Evolutionary conservation across 2,797 vertebrate species (phyloP), one percentile per base, ranked within the genome.

Genomic region (Octomys mimax): DNA sequence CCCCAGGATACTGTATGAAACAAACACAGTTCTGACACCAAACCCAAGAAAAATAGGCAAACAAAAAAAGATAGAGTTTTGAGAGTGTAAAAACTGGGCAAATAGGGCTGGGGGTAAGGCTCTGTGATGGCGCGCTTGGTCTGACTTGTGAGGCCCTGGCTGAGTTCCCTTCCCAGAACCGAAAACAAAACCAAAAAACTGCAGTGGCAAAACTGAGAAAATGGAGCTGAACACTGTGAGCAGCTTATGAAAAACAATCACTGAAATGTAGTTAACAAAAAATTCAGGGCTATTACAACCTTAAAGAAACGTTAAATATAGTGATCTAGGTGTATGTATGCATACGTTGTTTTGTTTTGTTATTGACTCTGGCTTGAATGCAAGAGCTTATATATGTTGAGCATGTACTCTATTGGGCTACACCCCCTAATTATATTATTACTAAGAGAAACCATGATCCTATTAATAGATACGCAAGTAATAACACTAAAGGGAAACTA

Each of bases 241-340:
- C n/a, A 71, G 68, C 87, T 59, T 71, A 66, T 28, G 90, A 90
- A 87, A 92, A 70, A 61, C 1, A 87, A 68, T 57, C 36, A 78
- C 10, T 28, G 83, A 87, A 92, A 82, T 75, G 39, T 33, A 87
- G 46, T 80, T 81, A 86, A 62, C 22, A 21, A 82, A 52, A 79
- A 64, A 78, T 90, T 73, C 36, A 86, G 28, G 22, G n/a, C 18
- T 68, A 70, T 89, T 77, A 33, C 5, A 70, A 24, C 31, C 18
- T 66, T 92, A 94, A 49, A 91, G n/a, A 92, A 57, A 75, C 36
- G 52, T 28, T 54, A 87, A 92, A 92, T 71, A 87, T 4, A 84
- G 14, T 93, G 31, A 12, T 78, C 39, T 79, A 16, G 24, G 21
- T 80, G 33, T 80, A 10, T 49, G 3, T 86, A 26, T 79, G 4